A percentile compares a stretch with the other conserved stretches of the same genome.
phyloP scores from a whole-genome alignment of 2,888 invertebrate genomes.

The Mesochorus sp. region DNA sequence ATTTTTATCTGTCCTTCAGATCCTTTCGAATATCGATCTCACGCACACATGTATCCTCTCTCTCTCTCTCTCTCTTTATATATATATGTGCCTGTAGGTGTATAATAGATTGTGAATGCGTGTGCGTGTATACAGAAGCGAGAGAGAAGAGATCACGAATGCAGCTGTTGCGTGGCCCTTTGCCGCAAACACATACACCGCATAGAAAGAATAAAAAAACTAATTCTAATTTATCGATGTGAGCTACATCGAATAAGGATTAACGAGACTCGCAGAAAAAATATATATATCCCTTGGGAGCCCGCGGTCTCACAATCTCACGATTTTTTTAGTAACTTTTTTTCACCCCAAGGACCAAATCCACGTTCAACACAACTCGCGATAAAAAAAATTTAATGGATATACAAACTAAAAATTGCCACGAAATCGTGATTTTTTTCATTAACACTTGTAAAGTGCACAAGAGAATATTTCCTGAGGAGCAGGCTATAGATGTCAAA shows the following conservation, averaged over 20 bases:
- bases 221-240: constrained; percentile 67
- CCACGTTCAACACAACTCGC: not conserved
- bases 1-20: constrained; percentile 77
- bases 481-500: too few relatives aligned
- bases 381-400: too few relatives aligned
- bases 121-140: constrained; percentile 23
- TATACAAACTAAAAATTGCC: too few relatives aligned
- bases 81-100: constrained; percentile 3
- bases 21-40: constrained; percentile 73
- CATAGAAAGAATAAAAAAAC: constrained; percentile 56
- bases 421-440: too few relatives aligned
- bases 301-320: constrained; percentile 26
- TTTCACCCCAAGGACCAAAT: not conserved
- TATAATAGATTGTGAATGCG: not conserved
- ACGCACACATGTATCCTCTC: constrained; percentile 15
- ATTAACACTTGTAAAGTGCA: too few relatives aligned
- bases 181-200: constrained; percentile 52
- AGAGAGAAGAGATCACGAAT: constrained; percentile 59
- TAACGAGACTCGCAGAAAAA: constrained; percentile 60
- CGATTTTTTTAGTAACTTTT: constrained; percentile 31
- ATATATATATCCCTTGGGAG: constrained; percentile 17
- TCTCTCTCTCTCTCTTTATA: too few relatives aligned
- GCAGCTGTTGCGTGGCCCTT: constrained; percentile 62
- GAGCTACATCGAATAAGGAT: constrained; percentile 43
- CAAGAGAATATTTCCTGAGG: too few relatives aligned